Base-by-base conservation (phyloP, 2,797 vertebrate genomes). In the Epinephelus coioides region DNA sequence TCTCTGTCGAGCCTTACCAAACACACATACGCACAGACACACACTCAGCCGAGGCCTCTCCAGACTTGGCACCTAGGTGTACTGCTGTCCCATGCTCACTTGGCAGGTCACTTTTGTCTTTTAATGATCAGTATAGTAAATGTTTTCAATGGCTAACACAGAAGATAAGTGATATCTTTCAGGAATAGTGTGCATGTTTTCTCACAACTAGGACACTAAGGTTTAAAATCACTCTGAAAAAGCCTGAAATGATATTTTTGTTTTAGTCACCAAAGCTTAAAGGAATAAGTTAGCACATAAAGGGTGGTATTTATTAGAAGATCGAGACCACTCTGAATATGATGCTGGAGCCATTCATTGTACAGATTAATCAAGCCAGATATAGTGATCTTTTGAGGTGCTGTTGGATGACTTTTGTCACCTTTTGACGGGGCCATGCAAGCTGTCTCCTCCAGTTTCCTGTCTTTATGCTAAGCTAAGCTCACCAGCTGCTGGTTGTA, bases 11-110 rank as follows among this genome's bases (percentile, higher is more conserved):
- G n/a, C 55, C 47, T 73, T 68, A 62, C 34, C 54, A 78, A 84
- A 74, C 55, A 75, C 74, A 53, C 38, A 64, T 4, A 27, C 60
- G 66, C 56, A 57, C n/a, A 4, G 15, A 56, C 38, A 69, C 62
- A 70, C 79, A 49, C 46, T 72, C 38, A 57, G 10, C 63, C 43
- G 30, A 70, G 10, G 18, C 62, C 43, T 68, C 47, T 84, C 18
- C 59, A 76, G 69, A 78, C 74, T 78, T 88, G 68, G 82, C 81
- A 82, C 61, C 61, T 50, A 13, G 40, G 21, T 78, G 51, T 54
- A 49, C 49, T 69, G 25, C 53, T 80, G 53, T 62, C 68, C 61
- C 30, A 34, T 78, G 40, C 46, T 59, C 23, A 12, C 57, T 75
- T 74, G 49, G 25, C 49, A 59, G 71, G 82, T 78, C 46, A 66